phyloP scores from a whole-genome alignment of 2,113 vertebrate genomes.

The Sorex araneus region DNA sequence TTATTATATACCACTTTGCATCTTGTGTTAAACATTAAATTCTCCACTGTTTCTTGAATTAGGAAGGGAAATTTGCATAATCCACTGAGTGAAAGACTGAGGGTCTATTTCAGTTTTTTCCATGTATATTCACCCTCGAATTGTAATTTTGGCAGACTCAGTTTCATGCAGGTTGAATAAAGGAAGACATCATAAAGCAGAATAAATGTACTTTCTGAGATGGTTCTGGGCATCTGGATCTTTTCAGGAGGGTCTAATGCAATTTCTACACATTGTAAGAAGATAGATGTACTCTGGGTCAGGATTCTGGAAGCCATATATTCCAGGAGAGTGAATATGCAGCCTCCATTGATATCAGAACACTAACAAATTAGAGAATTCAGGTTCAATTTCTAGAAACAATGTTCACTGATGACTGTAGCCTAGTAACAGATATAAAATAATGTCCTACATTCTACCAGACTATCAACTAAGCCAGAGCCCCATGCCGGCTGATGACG shows the following conservation, averaged over 20 bases:
- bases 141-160: background rate
- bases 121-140: background rate
- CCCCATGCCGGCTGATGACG: no score
- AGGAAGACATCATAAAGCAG: background rate
- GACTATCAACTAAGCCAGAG: no score
- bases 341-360: background rate
- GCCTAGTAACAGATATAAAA: slow-evolving; percentile 1
- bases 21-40: background rate
- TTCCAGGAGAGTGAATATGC: background rate
- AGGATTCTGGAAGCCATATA: background rate
- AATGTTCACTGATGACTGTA: background rate
- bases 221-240: accelerated
- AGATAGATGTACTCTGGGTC: background rate
- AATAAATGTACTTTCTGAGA: background rate
- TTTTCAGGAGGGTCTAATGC: background rate
- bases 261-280: background rate
- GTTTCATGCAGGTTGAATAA: background rate
- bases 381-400: background rate
- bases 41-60: slow-evolving; percentile 11
- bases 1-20: background rate
- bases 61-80: background rate
- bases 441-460: no score
- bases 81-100: background rate
- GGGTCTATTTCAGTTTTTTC: background rate
- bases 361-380: background rate